Evolutionary conservation across 2,113 vertebrate genomes (phyloP).

Genomic region (Verasper variegatus): DNA sequence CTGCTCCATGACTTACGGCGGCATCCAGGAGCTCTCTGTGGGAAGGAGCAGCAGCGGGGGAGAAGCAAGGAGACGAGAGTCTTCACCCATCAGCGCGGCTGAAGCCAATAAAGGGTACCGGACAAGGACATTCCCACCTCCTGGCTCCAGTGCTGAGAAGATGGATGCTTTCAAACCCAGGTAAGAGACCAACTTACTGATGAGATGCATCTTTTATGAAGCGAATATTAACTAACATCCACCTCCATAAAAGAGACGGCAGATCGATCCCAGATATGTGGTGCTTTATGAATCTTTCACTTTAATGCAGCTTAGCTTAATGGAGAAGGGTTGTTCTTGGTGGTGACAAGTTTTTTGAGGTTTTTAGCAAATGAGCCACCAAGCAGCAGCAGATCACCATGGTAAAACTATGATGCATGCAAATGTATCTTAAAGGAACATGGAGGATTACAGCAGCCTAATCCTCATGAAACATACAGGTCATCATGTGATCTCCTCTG

Average conservation of each 20-base stretch:
- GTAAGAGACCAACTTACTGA: conserved; percentile 45
- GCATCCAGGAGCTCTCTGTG: conserved; percentile 76
- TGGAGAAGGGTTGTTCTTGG: not conserved
- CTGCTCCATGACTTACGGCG: conserved; percentile 71
- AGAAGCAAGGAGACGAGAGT: conserved; percentile 82
- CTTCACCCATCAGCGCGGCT: conserved; percentile 72
- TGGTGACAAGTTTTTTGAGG: not conserved
- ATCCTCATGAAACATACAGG: conserved; percentile 52
- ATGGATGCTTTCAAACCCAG: conserved; percentile 82
- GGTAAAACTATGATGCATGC: conserved; percentile 10
- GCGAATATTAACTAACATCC: conserved; percentile 2
- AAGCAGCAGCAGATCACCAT: not conserved
- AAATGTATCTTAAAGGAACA: conserved; percentile 19
- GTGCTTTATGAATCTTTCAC: not conserved
- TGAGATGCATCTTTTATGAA: conserved; percentile 35
- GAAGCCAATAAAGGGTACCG: conserved; percentile 83
- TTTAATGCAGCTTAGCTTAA: conserved; percentile 18
- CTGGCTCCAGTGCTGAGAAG: conserved; percentile 76
- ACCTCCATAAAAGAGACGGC: not conserved
- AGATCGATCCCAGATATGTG: not conserved
- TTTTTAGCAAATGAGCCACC: not conserved
- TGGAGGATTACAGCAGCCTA: conserved; percentile 42
- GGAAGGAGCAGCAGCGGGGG: conserved; percentile 33
- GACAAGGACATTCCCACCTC: conserved; percentile 84
- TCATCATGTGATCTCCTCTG: conserved; percentile 39